Conservation (phyloP, 1,140 invertebrate genomes). For the Matsumurasca onukii region DNA sequence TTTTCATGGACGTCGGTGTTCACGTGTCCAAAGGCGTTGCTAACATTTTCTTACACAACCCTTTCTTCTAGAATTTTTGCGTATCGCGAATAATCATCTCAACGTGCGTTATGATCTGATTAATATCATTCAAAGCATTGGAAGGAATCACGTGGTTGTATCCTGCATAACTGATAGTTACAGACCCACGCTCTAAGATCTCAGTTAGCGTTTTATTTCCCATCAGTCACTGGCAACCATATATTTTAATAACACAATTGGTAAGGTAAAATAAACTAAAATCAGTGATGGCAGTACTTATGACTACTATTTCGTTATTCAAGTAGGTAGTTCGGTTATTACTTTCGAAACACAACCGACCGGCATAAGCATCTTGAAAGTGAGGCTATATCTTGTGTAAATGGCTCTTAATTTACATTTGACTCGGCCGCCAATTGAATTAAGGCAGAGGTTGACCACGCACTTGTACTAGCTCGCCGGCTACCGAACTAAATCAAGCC, state of each 20-base stretch:
- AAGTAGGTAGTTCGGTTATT: background rate
- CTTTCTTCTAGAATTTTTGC: background rate
- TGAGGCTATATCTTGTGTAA: background rate
- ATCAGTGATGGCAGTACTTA: background rate
- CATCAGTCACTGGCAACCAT: too few relatives aligned
- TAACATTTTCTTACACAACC: background rate
- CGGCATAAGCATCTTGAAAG: background rate
- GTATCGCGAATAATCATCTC: background rate
- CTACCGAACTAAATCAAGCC: constrained; percentile 23
- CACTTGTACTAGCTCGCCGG: constrained; percentile 3
- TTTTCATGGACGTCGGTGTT: constrained; percentile 1
- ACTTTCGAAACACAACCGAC: background rate
- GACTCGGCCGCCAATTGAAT: constrained; percentile 15
- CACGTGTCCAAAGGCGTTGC: background rate
- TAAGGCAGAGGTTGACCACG: background rate
- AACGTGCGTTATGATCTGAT: background rate
- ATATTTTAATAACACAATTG: too few relatives aligned
- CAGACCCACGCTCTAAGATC: background rate
- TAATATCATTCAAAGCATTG: background rate
- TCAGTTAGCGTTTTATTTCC: too few relatives aligned
- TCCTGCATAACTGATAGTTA: background rate
- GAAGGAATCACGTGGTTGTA: background rate
- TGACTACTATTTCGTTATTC: background rate
- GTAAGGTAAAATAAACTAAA: too few relatives aligned
- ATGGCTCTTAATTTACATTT: background rate